A percentile compares a stretch with the other conserved stretches of the same genome.
phyloP scores from a whole-genome alignment of 2,113 vertebrate species.

The Rhinichthys klamathensis region DNA sequence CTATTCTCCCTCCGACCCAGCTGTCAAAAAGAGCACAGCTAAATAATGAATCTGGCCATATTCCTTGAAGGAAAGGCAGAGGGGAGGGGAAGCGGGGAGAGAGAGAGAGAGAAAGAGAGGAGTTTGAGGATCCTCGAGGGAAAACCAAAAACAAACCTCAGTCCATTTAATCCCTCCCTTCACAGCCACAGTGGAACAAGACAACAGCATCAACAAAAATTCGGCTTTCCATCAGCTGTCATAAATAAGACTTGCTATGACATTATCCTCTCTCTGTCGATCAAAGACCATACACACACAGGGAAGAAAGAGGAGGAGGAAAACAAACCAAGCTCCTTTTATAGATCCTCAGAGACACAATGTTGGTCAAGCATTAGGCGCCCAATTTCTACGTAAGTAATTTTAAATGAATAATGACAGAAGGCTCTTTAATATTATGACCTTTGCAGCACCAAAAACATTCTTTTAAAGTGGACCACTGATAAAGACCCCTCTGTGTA shows the following conservation, averaged over 20 bases:
- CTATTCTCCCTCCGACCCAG: constrained; percentile 90
- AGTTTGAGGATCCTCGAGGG: constrained; percentile 21
- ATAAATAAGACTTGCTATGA: constrained; percentile 27
- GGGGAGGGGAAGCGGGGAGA: constrained; percentile 56
- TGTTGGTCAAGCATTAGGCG: neutral
- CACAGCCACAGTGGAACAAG: constrained; percentile 21
- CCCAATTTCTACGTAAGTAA: neutral
- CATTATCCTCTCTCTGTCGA: constrained; percentile 16
- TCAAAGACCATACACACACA: constrained; percentile 9
- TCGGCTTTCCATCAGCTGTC: constrained; percentile 15
- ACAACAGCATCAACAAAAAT: constrained; percentile 36
- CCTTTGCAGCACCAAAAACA: neutral
- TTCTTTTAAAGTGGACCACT: constrained; percentile 2
- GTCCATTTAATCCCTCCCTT: constrained; percentile 40
- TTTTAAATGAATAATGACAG: neutral
- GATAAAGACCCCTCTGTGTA: neutral
- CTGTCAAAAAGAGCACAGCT: constrained; percentile 89
- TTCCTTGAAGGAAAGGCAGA: constrained; percentile 60
- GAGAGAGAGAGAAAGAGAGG: constrained; percentile 3
- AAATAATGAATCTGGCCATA: constrained; percentile 90
- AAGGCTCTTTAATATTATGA: neutral
- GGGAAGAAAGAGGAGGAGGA: neutral
- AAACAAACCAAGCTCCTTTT: constrained; percentile 10
- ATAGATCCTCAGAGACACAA: neutral
- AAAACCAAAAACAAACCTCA: constrained; percentile 45